Base-by-base conservation (phyloP, 92 coral and sea anemone species). In the Muricea muricata region DNA sequence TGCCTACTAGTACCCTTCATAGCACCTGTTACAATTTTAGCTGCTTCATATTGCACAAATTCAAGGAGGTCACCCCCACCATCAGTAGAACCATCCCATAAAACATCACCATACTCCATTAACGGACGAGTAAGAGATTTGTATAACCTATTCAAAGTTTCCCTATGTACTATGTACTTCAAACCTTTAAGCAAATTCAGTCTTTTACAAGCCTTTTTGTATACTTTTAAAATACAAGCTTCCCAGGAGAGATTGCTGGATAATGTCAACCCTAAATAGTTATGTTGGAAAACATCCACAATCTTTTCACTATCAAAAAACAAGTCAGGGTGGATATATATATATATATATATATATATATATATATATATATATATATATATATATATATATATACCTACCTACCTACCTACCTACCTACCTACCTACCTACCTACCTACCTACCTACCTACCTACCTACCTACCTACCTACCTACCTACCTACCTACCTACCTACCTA, bases 1-100 rank as follows among this genome's bases (percentile, higher is more conserved):
- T 8, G 33, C 76, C 46, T 84, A 55, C 83, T 84, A 8, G 88
- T 84, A n/a, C n/a, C n/a, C n/a, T n/a, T n/a, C n/a, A n/a, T n/a
- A n/a, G n/a, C n/a, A n/a, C n/a, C n/a, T n/a, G n/a, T n/a, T n/a
- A n/a, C n/a, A n/a, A n/a, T n/a, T n/a, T n/a, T n/a, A n/a, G n/a
- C n/a, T n/a, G n/a, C n/a, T n/a, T n/a, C n/a, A n/a, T n/a, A n/a
- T n/a, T n/a, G n/a, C n/a, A n/a, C n/a, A n/a, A n/a, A n/a, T n/a
- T n/a, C n/a, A n/a, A n/a, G n/a, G n/a, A n/a, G n/a, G 23, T 81
- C 79, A 74, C 87, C 61, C 7, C 73, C 87, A 65, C 21, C 63
- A 13, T 75, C 91, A 9, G 70, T 0, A 56, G 82, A 84, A 68
- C 75, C 23, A 42, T 84, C 65, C 75, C 82, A 74, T 12, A 74